Percentiles rank a stretch among this genome's conserved stretches.
phyloP scores from a whole-genome alignment of 1,140 invertebrate species.

The Drosophila prosaltans region DNA sequence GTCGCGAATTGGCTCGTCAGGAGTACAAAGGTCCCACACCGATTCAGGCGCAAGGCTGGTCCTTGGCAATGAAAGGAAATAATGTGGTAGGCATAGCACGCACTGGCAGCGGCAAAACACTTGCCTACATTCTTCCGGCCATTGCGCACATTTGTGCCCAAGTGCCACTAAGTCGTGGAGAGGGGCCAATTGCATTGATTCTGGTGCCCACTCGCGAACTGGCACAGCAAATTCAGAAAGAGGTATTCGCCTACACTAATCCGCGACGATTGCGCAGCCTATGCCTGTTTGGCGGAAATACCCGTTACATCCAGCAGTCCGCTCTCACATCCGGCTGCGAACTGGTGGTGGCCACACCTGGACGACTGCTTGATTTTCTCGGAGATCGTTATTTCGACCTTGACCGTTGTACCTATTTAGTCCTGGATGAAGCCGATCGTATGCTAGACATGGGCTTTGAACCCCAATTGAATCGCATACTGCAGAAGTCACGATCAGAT shows the following conservation, averaged over 20 bases:
- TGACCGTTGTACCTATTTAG: conserved; percentile 93
- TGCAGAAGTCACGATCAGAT: conserved; percentile 95
- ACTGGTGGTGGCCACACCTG: conserved; percentile 95
- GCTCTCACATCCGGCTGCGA: conserved; percentile 92
- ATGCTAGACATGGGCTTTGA: conserved; percentile 99
- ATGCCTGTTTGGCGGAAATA: conserved; percentile 96
- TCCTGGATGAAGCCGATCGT: conserved; percentile 97
- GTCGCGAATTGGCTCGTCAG: conserved; percentile 53
- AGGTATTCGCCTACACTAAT: conserved; percentile 93
- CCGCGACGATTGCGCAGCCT: conserved; percentile 91
- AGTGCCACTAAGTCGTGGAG: conserved; percentile 88
- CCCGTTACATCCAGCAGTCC: conserved; percentile 90
- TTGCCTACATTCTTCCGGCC: conserved; percentile 89
- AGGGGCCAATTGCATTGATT: conserved; percentile 94
- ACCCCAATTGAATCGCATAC: conserved; percentile 84
- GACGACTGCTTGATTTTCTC: conserved; percentile 96
- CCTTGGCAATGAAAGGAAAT: conserved; percentile 92
- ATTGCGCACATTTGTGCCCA: conserved; percentile 96
- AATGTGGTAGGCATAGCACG: conserved; percentile 86
- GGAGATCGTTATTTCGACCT: conserved; percentile 93
- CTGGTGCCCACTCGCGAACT: conserved; percentile 95
- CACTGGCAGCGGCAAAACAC: conserved; percentile 88
- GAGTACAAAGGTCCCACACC: conserved; percentile 91
- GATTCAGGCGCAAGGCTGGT: conserved; percentile 94
- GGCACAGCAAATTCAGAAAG: conserved; percentile 95